These are phyloP conservation scores for Archips crataeganus DNA, from an alignment of 2,888 invertebrate genomes.

Conservation along the genomic window DNA sequence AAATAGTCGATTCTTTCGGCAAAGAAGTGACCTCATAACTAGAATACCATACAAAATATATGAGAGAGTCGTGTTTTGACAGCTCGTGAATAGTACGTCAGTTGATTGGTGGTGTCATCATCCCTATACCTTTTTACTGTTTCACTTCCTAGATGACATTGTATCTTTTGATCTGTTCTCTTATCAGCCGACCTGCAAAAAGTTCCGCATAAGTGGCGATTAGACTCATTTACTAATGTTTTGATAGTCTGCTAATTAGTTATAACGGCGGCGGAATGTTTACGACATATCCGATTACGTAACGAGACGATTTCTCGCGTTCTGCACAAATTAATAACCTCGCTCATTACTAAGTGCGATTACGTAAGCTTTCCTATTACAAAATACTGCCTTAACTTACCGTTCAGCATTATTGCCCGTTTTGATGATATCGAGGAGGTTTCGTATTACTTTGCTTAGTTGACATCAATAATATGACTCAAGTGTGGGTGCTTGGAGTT, in stretches of 20 bases:
- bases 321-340: conserved; percentile 35
- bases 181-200: not conserved
- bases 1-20: no score
- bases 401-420: conserved; percentile 28
- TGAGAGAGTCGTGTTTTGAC: no score
- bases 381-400: conserved; percentile 26
- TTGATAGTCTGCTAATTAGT: conserved; percentile 23
- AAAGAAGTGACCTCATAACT: no score
- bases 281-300: conserved; percentile 35
- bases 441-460: conserved; percentile 31
- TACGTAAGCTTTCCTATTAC: conserved; percentile 36
- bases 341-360: conserved; percentile 25
- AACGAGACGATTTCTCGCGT: conserved; percentile 36
- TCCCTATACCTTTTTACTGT: not conserved
- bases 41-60: no score
- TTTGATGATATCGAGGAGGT: conserved; percentile 31
- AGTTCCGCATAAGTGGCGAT: conserved; percentile 2
- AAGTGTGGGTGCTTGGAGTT: conserved; percentile 30
- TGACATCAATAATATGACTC: conserved; percentile 36
- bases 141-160: conserved; percentile 11
- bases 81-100: no score
- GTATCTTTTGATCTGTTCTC: not conserved
- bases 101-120: no score
- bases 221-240: conserved; percentile 11
- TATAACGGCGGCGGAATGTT: conserved; percentile 10